phyloP scores from a whole-genome alignment of 1,140 invertebrate species.

The Oryctes rhinoceros region DNA sequence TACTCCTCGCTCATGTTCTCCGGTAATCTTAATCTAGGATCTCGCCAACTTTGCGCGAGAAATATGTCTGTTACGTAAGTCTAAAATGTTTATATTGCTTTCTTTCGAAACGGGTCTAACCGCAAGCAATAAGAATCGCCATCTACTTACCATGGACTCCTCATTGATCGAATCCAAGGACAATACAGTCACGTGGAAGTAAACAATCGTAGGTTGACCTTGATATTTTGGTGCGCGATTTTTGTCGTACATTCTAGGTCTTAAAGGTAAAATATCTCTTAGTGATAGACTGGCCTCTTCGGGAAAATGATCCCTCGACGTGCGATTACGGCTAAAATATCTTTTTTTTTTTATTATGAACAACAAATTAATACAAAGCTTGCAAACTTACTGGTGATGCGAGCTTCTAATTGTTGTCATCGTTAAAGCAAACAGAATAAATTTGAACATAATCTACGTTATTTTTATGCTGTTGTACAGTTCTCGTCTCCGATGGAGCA shows the following conservation, averaged over 20 bases:
- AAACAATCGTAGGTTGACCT: constrained; percentile 85
- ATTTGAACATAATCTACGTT: constrained; percentile 49
- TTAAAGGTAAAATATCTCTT: constrained; percentile 82
- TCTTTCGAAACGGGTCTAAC: constrained; percentile 18
- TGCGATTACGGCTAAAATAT: constrained; percentile 33
- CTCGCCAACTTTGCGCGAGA: constrained; percentile 90
- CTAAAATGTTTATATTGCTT: constrained; percentile 62
- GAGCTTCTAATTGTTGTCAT: constrained; percentile 51
- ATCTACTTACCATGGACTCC: constrained; percentile 83
- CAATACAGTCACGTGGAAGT: constrained; percentile 88
- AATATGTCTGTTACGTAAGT: constrained; percentile 93
- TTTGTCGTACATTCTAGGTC: constrained; percentile 88
- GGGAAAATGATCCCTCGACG: constrained; percentile 40
- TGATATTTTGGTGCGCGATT: constrained; percentile 85
- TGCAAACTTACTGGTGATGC: constrained; percentile 51
- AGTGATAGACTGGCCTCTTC: constrained; percentile 75
- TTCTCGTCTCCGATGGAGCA: too few relatives aligned
- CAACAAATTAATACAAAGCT: too few relatives aligned
- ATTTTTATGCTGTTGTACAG: not conserved
- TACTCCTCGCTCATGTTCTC: constrained; percentile 94
- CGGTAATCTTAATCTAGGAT: constrained; percentile 82
- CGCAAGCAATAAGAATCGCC: constrained; percentile 13
- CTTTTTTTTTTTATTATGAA: not conserved
- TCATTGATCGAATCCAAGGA: constrained; percentile 90
- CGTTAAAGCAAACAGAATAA: constrained; percentile 49